Base-by-base conservation (phyloP, 2,797 vertebrate species). In the Pseudomugil gertrudae region DNA sequence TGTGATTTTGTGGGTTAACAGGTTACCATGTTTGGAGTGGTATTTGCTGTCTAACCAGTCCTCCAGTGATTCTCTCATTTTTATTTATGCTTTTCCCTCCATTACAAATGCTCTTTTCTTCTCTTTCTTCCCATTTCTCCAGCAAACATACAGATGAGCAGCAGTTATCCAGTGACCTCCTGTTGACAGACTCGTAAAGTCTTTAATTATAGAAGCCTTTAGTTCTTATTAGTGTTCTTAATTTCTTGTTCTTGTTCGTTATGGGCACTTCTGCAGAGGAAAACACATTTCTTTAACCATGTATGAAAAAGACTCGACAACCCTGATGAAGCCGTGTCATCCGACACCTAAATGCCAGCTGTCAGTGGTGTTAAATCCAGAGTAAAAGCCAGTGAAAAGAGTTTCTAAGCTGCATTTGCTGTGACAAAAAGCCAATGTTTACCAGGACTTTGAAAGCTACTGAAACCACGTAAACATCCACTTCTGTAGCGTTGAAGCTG, bases 21-120 rank as follows among this genome's bases (percentile, higher is more conserved):
- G 11, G 47, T 14, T 21, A 13, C 2, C 15, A 24, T 29, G 26
- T 11, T 32, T 24, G 27, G 45, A 59, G 51, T 45, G 61, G 65
- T 71, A 65, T 73, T 27, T 57, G 48, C 21, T 58, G 27, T 52
- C 40, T 30, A 32, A 19, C 1, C 11, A 17, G 47, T 59, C 58
- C 36, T 51, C 26, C 17, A 48, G 52, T 6, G 33, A 63, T 32
- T 11, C 65, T 45, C 63, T 74, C 51, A 86, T 81, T 80, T 84
- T 83, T 87, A 63, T 81, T 83, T 76, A 70, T 62, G 53, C 78
- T 51, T 13, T 27, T 7, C 17, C 32, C 15, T 24, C 9, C 17
- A 3, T 47, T 9, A 21, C 6, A 11, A 29, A 9, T 13, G 15
- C 9, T 3, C 0, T 62, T 19, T 6, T 30, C 14, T 52, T 13